Conservation (phyloP, 2,797 vertebrate species). For the Silurus lanzhouensis region DNA sequence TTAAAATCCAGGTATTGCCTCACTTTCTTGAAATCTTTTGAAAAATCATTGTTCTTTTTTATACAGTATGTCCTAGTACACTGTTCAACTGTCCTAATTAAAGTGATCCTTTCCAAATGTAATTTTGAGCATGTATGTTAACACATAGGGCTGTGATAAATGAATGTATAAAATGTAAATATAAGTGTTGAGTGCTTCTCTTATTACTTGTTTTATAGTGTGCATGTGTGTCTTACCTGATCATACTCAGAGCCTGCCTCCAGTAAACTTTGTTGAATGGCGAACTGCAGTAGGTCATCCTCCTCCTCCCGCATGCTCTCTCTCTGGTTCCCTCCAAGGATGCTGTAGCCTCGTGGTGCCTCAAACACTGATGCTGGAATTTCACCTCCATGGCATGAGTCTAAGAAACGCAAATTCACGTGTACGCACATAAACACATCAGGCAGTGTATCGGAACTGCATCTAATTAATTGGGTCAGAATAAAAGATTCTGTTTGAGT, state of each 20-base stretch:
- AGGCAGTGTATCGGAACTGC: not conserved
- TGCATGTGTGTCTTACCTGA: conserved; percentile 77
- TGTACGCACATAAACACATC: conserved; percentile 12
- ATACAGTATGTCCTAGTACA: not conserved
- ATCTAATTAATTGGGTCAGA: not conserved
- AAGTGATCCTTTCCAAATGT: not conserved
- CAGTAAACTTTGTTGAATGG: conserved; percentile 97
- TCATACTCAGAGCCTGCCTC: conserved; percentile 94
- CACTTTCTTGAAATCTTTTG: not conserved
- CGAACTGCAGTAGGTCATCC: conserved; percentile 92
- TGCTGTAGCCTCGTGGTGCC: conserved; percentile 88
- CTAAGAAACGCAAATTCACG: conserved; percentile 64
- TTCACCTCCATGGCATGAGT: conserved; percentile 86
- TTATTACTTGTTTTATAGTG: not conserved
- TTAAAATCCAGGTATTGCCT: not conserved
- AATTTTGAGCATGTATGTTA: not conserved
- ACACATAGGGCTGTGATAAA: not conserved
- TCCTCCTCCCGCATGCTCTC: conserved; percentile 89
- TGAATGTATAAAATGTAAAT: not conserved
- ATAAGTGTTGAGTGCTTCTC: not conserved
- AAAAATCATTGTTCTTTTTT: not conserved
- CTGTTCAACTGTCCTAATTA: not conserved
- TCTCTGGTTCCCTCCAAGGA: conserved; percentile 87
- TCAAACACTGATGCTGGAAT: conserved; percentile 90
- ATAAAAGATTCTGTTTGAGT: not conserved